phyloP scores from a whole-genome alignment of 2,113 vertebrate genomes.

The Rousettus leschenaultii region DNA sequence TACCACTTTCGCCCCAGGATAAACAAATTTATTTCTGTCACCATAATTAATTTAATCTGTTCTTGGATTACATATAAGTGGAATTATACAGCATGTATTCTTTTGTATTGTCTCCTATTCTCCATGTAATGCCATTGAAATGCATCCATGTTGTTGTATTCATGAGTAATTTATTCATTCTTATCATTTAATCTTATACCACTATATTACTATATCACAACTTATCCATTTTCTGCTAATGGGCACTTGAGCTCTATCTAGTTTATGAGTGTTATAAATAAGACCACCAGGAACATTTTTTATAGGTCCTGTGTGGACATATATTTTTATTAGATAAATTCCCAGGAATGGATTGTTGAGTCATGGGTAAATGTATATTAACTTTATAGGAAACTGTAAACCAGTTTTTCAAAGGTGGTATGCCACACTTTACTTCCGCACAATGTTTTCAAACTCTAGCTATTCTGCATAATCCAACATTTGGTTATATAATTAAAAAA shows the following conservation, averaged over 20 bases:
- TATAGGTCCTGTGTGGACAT: not conserved
- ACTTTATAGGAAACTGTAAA: not conserved
- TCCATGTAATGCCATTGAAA: not conserved
- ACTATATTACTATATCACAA: not conserved
- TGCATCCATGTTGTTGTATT: not conserved
- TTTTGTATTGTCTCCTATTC: not conserved
- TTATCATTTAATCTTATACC: not conserved
- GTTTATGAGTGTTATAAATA: not conserved
- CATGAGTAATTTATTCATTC: not conserved
- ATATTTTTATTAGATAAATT: not conserved
- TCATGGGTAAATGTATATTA: not conserved
- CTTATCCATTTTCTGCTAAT: not conserved
- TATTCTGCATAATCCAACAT: not conserved
- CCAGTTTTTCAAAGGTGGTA: not conserved
- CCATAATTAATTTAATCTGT: not conserved
- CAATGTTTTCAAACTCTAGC: not conserved
- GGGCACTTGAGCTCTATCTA: not conserved
- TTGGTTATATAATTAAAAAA: not conserved
- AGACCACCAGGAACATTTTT: not conserved
- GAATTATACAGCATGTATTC: not conserved
- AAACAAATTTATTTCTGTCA: not conserved
- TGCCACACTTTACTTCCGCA: not conserved
- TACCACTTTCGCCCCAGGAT: not conserved
- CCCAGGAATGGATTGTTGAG: not conserved
- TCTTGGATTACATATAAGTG: not conserved